Percentiles rank a stretch among this genome's conserved stretches.
Conservation (phyloP, 92 coral and sea anemone genomes). For the Galaxea fascicularis region DNA sequence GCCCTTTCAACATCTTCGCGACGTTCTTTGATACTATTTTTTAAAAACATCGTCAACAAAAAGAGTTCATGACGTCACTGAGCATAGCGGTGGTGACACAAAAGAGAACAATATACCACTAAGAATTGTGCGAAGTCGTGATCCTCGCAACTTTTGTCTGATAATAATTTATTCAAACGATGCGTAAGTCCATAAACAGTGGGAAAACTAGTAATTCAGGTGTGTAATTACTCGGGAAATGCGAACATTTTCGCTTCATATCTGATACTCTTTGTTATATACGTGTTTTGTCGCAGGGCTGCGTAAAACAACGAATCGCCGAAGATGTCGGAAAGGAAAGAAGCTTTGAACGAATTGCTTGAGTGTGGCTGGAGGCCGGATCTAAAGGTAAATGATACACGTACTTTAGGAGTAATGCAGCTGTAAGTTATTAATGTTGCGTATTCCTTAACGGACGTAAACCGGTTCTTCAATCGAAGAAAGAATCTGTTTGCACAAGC, state of each 20-base stretch:
- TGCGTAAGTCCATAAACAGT: conserved; percentile 32
- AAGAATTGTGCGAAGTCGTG: conserved; percentile 26
- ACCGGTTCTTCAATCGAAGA: not conserved
- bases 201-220: conserved; percentile 31
- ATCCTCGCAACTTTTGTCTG: conserved; percentile 18
- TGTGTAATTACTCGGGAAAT: conserved; percentile 20
- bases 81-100: conserved; percentile 10
- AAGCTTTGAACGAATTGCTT: conserved; percentile 27
- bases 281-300: not conserved
- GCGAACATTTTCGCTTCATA: not conserved
- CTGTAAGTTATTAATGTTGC: conserved; percentile 13
- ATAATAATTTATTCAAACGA: conserved; percentile 43
- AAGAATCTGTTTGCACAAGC: not conserved
- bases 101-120: conserved; percentile 15
- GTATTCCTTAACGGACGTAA: not conserved
- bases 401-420: conserved; percentile 23
- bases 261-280: not conserved
- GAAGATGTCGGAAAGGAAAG: conserved; percentile 38
- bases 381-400: conserved; percentile 34
- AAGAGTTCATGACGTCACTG: conserved; percentile 39
- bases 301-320: too few species aligned
- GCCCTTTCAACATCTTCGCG: too few species aligned
- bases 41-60: not conserved
- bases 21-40: too few species aligned
- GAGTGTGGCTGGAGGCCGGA: conserved; percentile 55